Percentiles rank a stretch among this genome's conserved stretches.
Conservation (phyloP, 1,140 invertebrate species). For the Drosophila albomicans region DNA sequence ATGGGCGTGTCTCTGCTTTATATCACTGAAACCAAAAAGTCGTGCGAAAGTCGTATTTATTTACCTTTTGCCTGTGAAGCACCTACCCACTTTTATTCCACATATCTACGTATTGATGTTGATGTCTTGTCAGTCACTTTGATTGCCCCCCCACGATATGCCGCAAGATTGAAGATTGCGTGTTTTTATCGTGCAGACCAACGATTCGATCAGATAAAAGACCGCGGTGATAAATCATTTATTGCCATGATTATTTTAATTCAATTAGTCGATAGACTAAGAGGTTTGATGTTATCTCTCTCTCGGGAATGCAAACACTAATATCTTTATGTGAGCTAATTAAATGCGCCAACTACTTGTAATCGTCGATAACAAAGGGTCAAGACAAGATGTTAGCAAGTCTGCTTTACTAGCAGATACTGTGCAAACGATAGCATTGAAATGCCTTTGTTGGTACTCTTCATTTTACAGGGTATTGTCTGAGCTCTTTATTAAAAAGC, state of each 20-base stretch:
- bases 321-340: slow-evolving; percentile 43
- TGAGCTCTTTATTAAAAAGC: slow-evolving; percentile 16
- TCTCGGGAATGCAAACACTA: slow-evolving; percentile 14
- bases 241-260: slow-evolving; percentile 10
- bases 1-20: slow-evolving; percentile 56
- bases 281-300: slow-evolving; percentile 28
- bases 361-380: slow-evolving; percentile 10
- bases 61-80: slow-evolving; percentile 19
- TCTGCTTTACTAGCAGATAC: no score
- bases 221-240: slow-evolving; percentile 16
- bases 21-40: slow-evolving; percentile 25
- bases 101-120: slow-evolving; percentile 11
- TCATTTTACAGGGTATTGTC: slow-evolving; percentile 3
- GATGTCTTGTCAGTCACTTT: slow-evolving; percentile 34
- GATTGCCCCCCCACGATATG: slow-evolving; percentile 20
- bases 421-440: no score
- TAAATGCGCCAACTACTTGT: slow-evolving; percentile 22
- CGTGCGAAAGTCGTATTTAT: slow-evolving; percentile 49
- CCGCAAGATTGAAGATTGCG: slow-evolving; percentile 16
- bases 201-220: slow-evolving; percentile 31
- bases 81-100: slow-evolving; percentile 40
- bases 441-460: no score
- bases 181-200: slow-evolving; percentile 29
- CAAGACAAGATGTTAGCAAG: neutral
- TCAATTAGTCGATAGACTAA: slow-evolving; percentile 36